Evolutionary conservation across 2,888 invertebrate species (phyloP).

Genomic region (Lasioglossum malachurum): DNA sequence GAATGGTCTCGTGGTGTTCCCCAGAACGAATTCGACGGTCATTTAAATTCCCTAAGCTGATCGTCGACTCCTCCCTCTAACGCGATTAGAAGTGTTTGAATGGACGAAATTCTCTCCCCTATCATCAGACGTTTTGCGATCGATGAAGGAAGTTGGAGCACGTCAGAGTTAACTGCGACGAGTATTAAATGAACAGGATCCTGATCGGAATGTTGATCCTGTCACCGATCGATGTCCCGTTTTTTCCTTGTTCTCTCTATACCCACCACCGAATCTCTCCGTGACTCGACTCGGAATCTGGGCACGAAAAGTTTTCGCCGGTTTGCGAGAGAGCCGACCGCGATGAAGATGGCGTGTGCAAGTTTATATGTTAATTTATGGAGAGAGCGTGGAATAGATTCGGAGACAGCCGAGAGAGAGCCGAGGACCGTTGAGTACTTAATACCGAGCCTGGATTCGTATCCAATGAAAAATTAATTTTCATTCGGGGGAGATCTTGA

Average conservation of each 20-base stretch:
- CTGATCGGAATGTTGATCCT: constrained; percentile 52
- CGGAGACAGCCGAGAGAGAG: background rate
- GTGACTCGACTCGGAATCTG: constrained; percentile 20
- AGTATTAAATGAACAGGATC: constrained; percentile 18
- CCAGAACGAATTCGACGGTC: background rate
- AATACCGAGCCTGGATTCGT: background rate
- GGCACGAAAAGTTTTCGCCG: constrained; percentile 2
- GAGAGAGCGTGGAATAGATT: constrained; percentile 12
- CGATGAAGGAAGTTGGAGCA: background rate
- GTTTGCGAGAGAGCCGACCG: background rate
- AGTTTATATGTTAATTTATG: constrained; percentile 34
- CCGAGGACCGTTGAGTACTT: background rate
- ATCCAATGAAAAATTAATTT: background rate
- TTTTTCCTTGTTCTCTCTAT: background rate
- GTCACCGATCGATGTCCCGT: constrained; percentile 35
- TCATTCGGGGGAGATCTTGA: background rate
- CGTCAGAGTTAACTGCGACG: background rate
- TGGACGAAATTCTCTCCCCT: background rate
- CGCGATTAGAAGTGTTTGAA: background rate
- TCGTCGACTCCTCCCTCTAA: background rate
- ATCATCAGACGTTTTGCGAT: background rate
- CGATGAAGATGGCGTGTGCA: background rate
- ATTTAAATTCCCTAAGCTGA: background rate
- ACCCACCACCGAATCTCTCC: background rate
- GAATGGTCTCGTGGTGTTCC: background rate